Conservation (phyloP, 2,113 vertebrate genomes). For the Tapirus terrestris region DNA sequence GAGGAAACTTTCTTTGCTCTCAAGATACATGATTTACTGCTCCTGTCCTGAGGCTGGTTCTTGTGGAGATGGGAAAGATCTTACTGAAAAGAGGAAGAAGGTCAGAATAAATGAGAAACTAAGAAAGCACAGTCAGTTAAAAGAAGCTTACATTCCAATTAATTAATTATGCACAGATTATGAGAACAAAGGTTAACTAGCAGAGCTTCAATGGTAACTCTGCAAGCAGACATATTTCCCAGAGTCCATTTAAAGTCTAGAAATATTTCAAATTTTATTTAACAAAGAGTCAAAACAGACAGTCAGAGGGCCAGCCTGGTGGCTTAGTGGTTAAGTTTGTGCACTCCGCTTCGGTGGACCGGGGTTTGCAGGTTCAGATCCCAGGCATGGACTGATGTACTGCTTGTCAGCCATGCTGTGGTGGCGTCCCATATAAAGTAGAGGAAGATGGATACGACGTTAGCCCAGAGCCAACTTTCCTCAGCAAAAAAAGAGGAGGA, state of each 20-base stretch:
- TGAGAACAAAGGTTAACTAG: conserved; percentile 16
- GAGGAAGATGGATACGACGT: no score
- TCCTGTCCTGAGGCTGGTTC: neutral
- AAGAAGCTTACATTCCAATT: conserved; percentile 37
- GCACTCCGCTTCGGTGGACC: no score
- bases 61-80: neutral
- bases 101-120: neutral
- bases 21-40: neutral
- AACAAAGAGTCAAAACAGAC: conserved; percentile 27
- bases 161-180: neutral
- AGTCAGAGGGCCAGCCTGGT: neutral
- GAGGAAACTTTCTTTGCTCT: neutral
- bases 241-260: neutral
- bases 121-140: neutral
- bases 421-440: no score
- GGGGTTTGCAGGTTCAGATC: no score
- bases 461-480: no score
- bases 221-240: neutral
- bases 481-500: no score
- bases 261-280: conserved; percentile 54
- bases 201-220: neutral
- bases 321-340: no score
- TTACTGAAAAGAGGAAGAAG: neutral
- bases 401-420: no score
- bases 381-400: no score